Evolutionary conservation across 2,113 vertebrate species (phyloP), one percentile per base, ranked within the genome.

Genomic region (Nyctereutes procyonoides): DNA sequence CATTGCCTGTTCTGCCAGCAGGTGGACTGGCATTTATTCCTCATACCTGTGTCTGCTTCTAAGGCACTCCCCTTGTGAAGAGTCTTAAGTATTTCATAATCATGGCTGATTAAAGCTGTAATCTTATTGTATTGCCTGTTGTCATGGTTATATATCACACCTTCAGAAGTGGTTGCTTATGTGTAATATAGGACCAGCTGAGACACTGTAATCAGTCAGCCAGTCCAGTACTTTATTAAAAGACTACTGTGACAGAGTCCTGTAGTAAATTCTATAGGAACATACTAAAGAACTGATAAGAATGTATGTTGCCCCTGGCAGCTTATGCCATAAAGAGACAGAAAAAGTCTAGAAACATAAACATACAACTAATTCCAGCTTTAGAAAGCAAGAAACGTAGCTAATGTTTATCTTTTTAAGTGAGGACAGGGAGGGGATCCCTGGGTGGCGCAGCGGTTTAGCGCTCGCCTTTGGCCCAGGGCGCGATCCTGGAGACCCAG

Each of bases 1-100:
- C 30, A 60, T 97, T 98, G 98, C 93, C 35, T 98, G 55, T 98
- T 17, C 77, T 93, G 48, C 96, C 82, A 95, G 90, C n/a, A 98
- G 88, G 81, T 98, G 60, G 65, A 84, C 90, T 84, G 55, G 83
- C 69, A 56, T 80, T 88, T 97, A 90, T 67, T 96, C 69, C 91
- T 90, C 56, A 28, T 22, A 62, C 55, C 74, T 97, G 22, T n/a
- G 16, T 92, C 73, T 91, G 51, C 85, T 97, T 97, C 74, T 17
- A 15, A 86, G 76, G 32, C 43, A 90, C 20, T n/a, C 73, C 35
- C 14, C 9, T 89, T 30, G 19, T n/a, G 24, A 94, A 96, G 73
- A 83, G 32, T 87, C 73, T 97, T 97, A 20, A 96, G 97, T 84
- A 97, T 73, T 92, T 94, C 85, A 97, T 13, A 85, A 90, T 98